These are phyloP conservation scores for Onychomys torridus DNA, from an alignment of 2,797 vertebrate species.

Conservation along the genomic window DNA sequence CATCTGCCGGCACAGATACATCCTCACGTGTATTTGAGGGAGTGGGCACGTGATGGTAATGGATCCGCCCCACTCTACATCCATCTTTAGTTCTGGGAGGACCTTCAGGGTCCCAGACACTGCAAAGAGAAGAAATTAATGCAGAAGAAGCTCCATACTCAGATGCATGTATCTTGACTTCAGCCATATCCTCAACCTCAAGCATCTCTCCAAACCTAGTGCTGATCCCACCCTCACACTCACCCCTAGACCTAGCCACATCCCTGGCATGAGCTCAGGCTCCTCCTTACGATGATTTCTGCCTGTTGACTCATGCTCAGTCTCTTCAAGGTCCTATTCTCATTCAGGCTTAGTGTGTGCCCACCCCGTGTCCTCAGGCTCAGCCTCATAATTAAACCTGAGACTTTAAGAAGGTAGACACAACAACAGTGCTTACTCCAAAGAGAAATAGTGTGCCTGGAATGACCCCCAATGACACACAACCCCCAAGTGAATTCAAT, in stretches of 20 bases:
- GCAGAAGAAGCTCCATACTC: not conserved
- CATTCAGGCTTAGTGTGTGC: not conserved
- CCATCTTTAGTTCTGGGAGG: conserved; percentile 65
- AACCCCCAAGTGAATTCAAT: not conserved
- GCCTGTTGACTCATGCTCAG: not conserved
- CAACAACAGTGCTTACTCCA: not conserved
- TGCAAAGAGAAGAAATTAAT: conserved; percentile 47
- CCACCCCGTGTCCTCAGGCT: not conserved
- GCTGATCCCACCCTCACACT: fast-evolving
- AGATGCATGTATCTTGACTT: not conserved
- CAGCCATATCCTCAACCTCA: no score
- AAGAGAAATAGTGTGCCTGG: not conserved
- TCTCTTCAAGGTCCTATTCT: not conserved
- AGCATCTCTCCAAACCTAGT: not conserved
- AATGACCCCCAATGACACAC: not conserved
- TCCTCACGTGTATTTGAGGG: fast-evolving
- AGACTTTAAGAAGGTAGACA: not conserved
- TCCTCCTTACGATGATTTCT: not conserved
- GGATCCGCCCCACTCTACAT: conserved; percentile 62
- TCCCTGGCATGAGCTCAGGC: not conserved
- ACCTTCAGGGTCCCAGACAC: conserved; percentile 44
- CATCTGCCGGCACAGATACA: conserved; percentile 74
- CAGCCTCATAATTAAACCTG: not conserved
- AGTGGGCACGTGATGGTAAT: conserved; percentile 64
- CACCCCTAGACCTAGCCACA: not conserved